Evolutionary conservation across 2,113 vertebrate genomes (phyloP).

Genomic region (Lepisosteus oculatus): DNA sequence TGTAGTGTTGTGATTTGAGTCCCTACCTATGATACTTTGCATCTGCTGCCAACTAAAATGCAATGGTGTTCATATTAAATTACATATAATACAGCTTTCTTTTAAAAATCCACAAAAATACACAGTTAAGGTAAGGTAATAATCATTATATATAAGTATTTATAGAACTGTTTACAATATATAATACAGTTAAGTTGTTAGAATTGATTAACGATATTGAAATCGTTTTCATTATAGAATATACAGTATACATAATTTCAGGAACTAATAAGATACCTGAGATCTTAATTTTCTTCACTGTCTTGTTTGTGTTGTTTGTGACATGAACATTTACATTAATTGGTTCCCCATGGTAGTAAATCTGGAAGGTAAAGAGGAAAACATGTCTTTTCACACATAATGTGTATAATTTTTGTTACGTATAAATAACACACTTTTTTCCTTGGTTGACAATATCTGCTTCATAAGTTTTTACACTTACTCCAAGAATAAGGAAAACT

Average conservation of each 20-base stretch:
- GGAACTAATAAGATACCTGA: constrained; percentile 65
- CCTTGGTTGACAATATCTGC: too few species aligned
- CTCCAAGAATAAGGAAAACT: too few species aligned
- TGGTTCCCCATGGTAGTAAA: constrained; percentile 94
- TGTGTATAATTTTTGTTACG: too few species aligned
- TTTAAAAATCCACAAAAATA: not conserved
- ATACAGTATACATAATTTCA: not conserved
- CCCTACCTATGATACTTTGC: too few species aligned
- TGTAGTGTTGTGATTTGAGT: too few species aligned
- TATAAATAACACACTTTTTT: too few species aligned
- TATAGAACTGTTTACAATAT: not conserved
- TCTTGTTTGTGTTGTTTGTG: constrained; percentile 98
- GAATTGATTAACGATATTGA: not conserved
- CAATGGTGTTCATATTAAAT: too few species aligned
- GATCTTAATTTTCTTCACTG: constrained; percentile 94
- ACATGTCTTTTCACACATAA: not conserved
- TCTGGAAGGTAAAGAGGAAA: constrained; percentile 56
- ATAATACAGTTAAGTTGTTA: not conserved
- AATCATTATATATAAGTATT: too few species aligned
- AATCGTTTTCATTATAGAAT: too few species aligned
- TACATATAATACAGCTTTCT: not conserved
- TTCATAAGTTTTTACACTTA: too few species aligned
- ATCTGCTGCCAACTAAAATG: too few species aligned
- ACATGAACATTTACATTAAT: constrained; percentile 95
- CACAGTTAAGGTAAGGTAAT: not conserved